Conservation (phyloP, 2,113 vertebrate genomes). For the Lynx canadensis region DNA sequence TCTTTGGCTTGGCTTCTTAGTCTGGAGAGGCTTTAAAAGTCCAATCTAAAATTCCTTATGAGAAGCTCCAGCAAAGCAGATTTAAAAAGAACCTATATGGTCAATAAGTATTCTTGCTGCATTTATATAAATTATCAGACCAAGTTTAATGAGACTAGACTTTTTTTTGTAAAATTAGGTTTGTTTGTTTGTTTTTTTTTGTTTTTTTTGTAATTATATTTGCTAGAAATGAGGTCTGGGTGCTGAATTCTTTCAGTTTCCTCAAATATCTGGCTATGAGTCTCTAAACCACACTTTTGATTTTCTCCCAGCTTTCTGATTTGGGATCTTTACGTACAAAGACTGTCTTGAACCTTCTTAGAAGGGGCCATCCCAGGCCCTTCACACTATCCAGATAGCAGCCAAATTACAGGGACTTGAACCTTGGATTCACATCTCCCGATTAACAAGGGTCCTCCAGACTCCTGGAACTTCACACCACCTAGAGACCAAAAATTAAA, state of each 20-base stretch:
- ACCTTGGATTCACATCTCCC: not conserved
- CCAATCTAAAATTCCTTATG: not conserved
- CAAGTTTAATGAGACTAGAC: not conserved
- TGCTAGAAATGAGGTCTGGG: not conserved
- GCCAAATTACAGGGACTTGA: not conserved
- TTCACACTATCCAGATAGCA: not conserved
- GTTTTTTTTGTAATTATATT: not conserved
- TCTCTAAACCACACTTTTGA: not conserved
- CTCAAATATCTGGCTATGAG: not conserved
- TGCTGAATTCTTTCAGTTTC: not conserved
- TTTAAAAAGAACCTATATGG: not conserved
- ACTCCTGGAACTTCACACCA: not conserved
- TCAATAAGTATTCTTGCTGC: not conserved
- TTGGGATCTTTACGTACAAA: not conserved
- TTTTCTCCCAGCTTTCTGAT: not conserved
- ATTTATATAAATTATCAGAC: not conserved
- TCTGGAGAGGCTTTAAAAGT: not conserved
- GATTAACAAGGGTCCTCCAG: not conserved
- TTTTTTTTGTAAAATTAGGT: not conserved
- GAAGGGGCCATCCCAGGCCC: not conserved
- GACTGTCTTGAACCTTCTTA: not conserved
- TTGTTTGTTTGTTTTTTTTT: too few species aligned
- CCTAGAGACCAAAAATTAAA: not conserved
- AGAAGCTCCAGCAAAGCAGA: not conserved
- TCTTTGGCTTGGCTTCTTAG: not conserved